phyloP scores from a whole-genome alignment of 2,888 invertebrate species.

The Lycocerus yunnanus region DNA sequence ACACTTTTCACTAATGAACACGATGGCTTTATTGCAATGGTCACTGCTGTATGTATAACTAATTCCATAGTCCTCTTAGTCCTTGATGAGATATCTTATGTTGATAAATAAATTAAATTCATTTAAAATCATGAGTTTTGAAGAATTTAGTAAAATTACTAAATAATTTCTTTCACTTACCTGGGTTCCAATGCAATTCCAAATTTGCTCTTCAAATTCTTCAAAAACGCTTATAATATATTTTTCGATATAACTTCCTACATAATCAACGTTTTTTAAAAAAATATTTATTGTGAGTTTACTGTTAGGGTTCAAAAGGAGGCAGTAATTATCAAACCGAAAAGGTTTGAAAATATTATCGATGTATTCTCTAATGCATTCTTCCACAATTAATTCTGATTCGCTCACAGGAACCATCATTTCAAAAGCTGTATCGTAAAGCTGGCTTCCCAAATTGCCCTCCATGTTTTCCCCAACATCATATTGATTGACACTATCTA shows the following conservation, averaged over 20 bases:
- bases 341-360: constrained; percentile 35
- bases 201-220: constrained; percentile 3
- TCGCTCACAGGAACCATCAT: background rate
- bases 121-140: no score
- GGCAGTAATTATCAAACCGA: constrained; percentile 32
- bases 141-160: no score
- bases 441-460: background rate
- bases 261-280: constrained; percentile 32
- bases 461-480: background rate
- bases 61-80: no score
- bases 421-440: background rate
- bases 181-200: constrained; percentile 18
- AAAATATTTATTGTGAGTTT: constrained; percentile 31
- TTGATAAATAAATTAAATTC: no score
- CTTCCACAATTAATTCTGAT: background rate
- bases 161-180: constrained; percentile 6
- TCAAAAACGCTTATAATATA: constrained; percentile 27
- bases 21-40: no score
- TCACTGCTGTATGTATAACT: no score
- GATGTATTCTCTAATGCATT: constrained; percentile 24
- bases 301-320: constrained; percentile 26
- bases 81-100: no score
- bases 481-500: background rate
- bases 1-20: no score
- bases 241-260: constrained; percentile 34